Base-by-base conservation (phyloP, 1,140 invertebrate genomes). In the Acromyrmex echinatior region DNA sequence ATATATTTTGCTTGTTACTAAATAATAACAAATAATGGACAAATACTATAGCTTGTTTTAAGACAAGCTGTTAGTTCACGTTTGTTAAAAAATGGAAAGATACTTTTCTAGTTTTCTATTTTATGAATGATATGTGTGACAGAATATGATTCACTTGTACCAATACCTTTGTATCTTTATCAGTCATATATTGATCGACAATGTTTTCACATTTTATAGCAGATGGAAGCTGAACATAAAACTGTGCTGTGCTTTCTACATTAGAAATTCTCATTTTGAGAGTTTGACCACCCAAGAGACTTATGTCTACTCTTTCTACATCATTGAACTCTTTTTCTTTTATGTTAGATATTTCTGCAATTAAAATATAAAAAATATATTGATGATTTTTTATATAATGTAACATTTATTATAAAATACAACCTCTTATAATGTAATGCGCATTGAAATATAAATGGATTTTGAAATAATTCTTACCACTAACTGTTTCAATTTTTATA, bases 221-320 rank as follows among this genome's bases (percentile, higher is more conserved):
- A 25, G 93, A 92, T n/a, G 93, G 90, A 45, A 96, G 90, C 58
- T 95, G 94, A 70, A 96, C 81, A 76, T 94, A 93, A 87, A 96
- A 96, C 65, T 94, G 94, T 7, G 73, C 80, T 28, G 92, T 85
- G n/a, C 82, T 88, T 76, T 92, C 91, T 18, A 95, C 92, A 86
- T 88, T 93, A 21, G 93, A 94, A 35, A 96, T 89, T 76, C 92
- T 93, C 3, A 92, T 93, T 66, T 90, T 71, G 16, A 96, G 76
- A 18, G 85, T 90, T 86, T 96, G 96, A 68, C 94, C 93, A 31
- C 89, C 87, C 14, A 96, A 90, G 9, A 95, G 88, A 70, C 92
- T 92, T 88, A 95, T 91, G 73, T 95, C 94, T 14, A 94, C 77
- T 82, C 87, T 91, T 39, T 89, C 71, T 28, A 90, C 70, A 56